A percentile compares a stretch with the other conserved stretches of the same genome.
phyloP scores from a whole-genome alignment of 1,140 invertebrate species.

The Eulimnadia texana region DNA sequence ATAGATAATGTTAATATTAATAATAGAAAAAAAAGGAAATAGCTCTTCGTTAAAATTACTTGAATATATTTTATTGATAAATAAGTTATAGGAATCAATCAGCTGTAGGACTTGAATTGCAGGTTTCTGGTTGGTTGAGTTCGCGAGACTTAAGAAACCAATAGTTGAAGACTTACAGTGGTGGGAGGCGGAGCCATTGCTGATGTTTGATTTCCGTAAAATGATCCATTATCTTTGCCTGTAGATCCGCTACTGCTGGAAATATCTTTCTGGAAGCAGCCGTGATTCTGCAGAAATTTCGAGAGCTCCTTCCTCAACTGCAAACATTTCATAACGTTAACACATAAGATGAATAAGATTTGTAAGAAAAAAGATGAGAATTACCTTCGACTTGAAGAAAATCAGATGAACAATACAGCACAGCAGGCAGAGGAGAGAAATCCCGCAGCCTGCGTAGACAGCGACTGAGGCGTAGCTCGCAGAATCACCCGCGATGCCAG shows the following conservation, averaged over 20 bases:
- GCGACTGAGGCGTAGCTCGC: slow-evolving; percentile 54
- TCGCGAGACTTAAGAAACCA: no score
- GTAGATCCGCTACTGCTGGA: neutral
- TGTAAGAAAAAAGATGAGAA: no score
- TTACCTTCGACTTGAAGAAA: slow-evolving; percentile 44
- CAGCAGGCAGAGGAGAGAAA: slow-evolving; percentile 68
- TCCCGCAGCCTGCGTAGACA: slow-evolving; percentile 69
- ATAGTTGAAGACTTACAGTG: no score
- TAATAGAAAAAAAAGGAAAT: no score
- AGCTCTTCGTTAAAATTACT: no score
- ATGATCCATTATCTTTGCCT: neutral
- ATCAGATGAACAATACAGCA: slow-evolving; percentile 69
- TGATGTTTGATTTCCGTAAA: neutral
- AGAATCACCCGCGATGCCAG: slow-evolving; percentile 37
- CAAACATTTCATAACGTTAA: no score
- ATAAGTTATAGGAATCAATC: no score
- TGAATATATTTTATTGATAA: no score
- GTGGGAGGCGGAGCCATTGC: neutral
- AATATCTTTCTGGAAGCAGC: neutral
- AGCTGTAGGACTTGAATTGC: no score
- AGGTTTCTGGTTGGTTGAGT: neutral
- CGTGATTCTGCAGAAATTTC: neutral
- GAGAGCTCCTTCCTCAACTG: neutral
- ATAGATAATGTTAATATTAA: neutral
- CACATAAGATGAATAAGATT: no score